Evolutionary conservation across 2,797 vertebrate species (phyloP).

Genomic region (Anolis apletophallus): DNA sequence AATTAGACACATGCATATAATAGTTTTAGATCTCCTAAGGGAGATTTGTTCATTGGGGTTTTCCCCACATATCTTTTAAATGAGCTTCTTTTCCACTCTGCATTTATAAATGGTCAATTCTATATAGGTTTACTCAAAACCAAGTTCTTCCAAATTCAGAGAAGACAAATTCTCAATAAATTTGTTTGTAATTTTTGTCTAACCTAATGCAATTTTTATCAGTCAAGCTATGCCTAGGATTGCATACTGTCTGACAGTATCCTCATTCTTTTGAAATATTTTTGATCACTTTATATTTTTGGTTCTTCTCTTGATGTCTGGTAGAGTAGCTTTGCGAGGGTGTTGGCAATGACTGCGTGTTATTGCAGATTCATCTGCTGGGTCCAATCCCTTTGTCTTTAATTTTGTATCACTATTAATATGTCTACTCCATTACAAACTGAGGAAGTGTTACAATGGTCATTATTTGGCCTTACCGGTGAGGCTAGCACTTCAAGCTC

Average conservation of each 20-base stretch:
- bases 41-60: conserved; percentile 12
- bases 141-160: not conserved
- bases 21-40: conserved; percentile 36
- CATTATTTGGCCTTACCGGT: too few relatives aligned
- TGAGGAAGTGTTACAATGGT: too few relatives aligned
- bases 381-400: too few relatives aligned
- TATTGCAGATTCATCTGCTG: too few relatives aligned
- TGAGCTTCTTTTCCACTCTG: not conserved
- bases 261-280: not conserved
- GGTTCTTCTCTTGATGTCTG: too few relatives aligned
- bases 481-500: too few relatives aligned
- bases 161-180: not conserved
- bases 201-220: not conserved
- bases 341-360: too few relatives aligned
- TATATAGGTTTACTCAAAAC: not conserved
- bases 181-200: not conserved
- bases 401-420: too few relatives aligned
- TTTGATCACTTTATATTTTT: not conserved
- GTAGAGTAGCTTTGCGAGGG: too few relatives aligned
- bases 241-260: too few relatives aligned
- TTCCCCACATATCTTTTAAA: not conserved
- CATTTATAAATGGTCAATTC: not conserved
- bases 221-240: not conserved
- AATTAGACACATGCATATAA: conserved; percentile 50
- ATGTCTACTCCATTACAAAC: too few relatives aligned